Percentiles rank a stretch among this genome's conserved stretches.
phyloP scores from a whole-genome alignment of 2,888 invertebrate species.

The Melikaiella ostensackeni region DNA sequence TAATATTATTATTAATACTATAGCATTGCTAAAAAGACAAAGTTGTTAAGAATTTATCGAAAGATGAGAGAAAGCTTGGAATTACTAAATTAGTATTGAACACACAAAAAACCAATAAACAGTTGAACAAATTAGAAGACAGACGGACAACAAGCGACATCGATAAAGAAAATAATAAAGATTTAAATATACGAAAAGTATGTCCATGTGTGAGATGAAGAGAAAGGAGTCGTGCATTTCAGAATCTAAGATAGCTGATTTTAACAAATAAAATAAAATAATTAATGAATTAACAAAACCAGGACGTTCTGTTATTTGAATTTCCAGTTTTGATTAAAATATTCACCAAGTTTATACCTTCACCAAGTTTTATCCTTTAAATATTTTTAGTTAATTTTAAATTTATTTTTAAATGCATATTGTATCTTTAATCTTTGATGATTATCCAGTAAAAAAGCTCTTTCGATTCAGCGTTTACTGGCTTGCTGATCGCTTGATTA shows the following conservation, averaged over 20 bases:
- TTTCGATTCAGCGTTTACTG: not conserved
- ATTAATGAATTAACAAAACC: not conserved
- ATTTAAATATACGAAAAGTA: not conserved
- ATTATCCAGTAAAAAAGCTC: not conserved
- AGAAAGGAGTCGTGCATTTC: not conserved
- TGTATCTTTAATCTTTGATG: not conserved
- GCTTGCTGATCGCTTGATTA: not conserved
- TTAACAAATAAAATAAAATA: not conserved
- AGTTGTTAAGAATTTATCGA: not conserved
- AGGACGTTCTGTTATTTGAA: not conserved
- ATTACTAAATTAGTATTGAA: slow-evolving; percentile 1
- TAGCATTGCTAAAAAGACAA: not conserved
- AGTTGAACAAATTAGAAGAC: not conserved
- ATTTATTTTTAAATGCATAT: not conserved
- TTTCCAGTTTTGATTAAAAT: not conserved
- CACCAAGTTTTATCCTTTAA: not conserved
- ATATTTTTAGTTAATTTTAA: not conserved
- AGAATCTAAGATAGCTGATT: not conserved
- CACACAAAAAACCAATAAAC: not conserved
- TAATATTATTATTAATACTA: not conserved
- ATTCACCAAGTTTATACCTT: not conserved
- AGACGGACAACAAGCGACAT: not conserved
- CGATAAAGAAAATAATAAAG: not conserved
- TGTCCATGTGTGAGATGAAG: not conserved
- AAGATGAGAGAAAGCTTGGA: slow-evolving; percentile 1